Percentiles rank a stretch among this genome's conserved stretches.
These are phyloP conservation scores for Gibbula magus DNA, from an alignment of 2,888 invertebrate genomes.

Conservation along the genomic window DNA sequence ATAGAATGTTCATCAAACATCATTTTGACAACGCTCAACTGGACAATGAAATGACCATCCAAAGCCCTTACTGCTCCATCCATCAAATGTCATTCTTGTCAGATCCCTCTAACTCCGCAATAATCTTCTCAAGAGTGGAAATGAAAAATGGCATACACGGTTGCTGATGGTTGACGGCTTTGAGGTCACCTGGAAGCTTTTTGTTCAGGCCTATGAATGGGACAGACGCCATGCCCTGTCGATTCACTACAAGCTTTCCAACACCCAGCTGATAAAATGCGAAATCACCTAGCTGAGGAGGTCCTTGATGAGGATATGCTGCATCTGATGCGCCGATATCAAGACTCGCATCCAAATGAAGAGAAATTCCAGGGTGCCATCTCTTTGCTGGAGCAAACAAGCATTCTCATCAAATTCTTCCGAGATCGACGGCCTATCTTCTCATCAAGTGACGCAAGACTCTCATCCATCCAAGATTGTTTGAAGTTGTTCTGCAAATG, in stretches of 20 bases:
- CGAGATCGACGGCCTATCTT: not conserved
- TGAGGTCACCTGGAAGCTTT: constrained; percentile 4
- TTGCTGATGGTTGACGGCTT: not conserved
- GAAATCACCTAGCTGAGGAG: constrained; percentile 7
- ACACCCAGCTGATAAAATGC: not conserved
- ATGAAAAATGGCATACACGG: constrained; percentile 15
- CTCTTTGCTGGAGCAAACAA: not conserved
- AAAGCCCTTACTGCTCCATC: not conserved
- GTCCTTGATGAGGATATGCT: not conserved
- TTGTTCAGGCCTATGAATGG: constrained; percentile 1
- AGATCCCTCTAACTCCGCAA: not conserved
- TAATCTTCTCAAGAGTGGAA: constrained; percentile 12
- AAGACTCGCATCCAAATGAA: not conserved
- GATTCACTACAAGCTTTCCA: not conserved
- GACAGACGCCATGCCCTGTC: constrained; percentile 2
- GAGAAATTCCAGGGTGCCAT: not conserved
- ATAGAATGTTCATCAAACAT: not conserved
- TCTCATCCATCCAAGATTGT: not conserved
- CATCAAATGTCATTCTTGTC: not conserved
- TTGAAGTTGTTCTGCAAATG: not conserved
- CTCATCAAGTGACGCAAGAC: not conserved
- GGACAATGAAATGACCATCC: not conserved
- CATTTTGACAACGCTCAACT: not conserved
- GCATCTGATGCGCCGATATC: not conserved
- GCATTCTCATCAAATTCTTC: not conserved